Evolutionary conservation across 2,797 vertebrate genomes (phyloP), one percentile per base, ranked within the genome.

Genomic region (Channa striata): DNA sequence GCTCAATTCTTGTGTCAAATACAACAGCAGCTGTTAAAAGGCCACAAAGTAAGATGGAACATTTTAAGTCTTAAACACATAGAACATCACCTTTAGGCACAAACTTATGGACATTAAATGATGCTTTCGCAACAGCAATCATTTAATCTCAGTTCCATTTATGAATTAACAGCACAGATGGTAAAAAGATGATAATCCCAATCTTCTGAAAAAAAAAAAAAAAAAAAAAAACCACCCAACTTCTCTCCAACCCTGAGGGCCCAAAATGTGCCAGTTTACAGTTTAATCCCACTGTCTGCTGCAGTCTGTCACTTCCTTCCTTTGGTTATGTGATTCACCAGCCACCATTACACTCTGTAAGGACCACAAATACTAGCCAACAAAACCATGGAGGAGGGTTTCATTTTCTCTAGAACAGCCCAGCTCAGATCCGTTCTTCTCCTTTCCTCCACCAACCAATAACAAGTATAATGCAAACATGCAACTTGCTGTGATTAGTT

Each of bases 281-380:
- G 14, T 50, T n/a, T 13, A 14, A 21, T 11, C 44, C 25, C 11
- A 10, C 20, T 9, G 19, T 48, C 51, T 34, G 37, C 16, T 30
- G 43, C 17, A 19, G 25, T 42, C 40, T 21, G 34, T 63, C 51
- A 84, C 68, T 85, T 89, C 82, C 83, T 85, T 85, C 82, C 76
- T 81, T 51, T 19, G 39, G 52, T 48, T 50, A 47, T 64, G 43
- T 66, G 68, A 87, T 59, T 44, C 33, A 36, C 58, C 54, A 75
- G 59, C 47, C 34, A 34, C 49, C 51, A 21, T 58, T 34, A 21
- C 10, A 11, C 12, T 0, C 8, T 54, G 33, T 19, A 25, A 20
- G 21, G 14, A 37, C 8, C 8, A 50, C 14, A 9, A 53, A 49
- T 43, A 17, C 44, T 13, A 42, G 7, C 14, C 40, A 59, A 61